Evolutionary conservation across 1,140 invertebrate species (phyloP).

Genomic region (Leptopilina clavipes): DNA sequence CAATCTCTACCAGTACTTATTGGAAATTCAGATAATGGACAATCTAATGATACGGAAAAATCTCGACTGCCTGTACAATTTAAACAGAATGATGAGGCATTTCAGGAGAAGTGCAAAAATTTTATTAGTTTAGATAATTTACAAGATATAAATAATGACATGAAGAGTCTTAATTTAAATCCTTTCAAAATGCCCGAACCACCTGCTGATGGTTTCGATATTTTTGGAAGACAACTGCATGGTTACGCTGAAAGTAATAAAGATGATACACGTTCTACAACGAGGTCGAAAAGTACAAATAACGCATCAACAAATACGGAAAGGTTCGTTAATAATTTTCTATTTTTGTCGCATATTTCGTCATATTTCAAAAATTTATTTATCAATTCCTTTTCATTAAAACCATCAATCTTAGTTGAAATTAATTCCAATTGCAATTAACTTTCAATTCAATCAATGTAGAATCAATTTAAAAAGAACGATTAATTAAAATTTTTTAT

Average conservation of each 20-base stretch:
- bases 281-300: constrained; percentile 36
- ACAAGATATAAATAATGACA: neutral
- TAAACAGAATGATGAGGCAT: neutral
- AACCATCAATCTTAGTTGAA: too few species aligned
- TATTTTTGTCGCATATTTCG: neutral
- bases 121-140: constrained; percentile 6
- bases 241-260: neutral
- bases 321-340: constrained; percentile 33
- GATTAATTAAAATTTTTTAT: too few species aligned
- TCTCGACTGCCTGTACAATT: neutral
- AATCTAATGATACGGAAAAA: neutral
- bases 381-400: neutral
- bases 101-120: neutral
- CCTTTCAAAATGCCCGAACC: constrained; percentile 24
- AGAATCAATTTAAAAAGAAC: too few species aligned
- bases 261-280: neutral
- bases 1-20: neutral
- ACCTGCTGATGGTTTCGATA: neutral
- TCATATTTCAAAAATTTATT: too few species aligned
- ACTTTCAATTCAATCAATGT: too few species aligned
- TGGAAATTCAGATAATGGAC: neutral
- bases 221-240: neutral
- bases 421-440: too few species aligned
- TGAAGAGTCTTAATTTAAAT: neutral
- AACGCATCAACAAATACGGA: constrained; percentile 35